Evolutionary conservation across 2,113 vertebrate genomes (phyloP).

Genomic region (Neotoma lepida): DNA sequence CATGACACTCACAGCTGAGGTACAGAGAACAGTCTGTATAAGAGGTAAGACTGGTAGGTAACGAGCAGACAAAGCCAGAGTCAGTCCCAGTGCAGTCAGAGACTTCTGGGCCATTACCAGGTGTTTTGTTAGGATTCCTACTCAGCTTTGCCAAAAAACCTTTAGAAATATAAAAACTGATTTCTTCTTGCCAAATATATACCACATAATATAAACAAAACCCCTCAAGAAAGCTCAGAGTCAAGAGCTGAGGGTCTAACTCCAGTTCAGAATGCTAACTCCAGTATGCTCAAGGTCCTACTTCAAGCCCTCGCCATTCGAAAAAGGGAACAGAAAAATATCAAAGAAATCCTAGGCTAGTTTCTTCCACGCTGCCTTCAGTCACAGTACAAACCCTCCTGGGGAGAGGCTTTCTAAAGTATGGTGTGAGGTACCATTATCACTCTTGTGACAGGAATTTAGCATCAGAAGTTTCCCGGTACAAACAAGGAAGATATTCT

Average conservation of each 20-base stretch:
- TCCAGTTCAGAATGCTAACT: neutral
- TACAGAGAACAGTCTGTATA: neutral
- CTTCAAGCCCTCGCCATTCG: neutral
- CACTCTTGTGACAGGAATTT: neutral
- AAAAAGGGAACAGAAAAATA: neutral
- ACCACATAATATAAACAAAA: neutral
- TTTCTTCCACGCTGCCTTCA: neutral
- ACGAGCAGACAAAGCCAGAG: neutral
- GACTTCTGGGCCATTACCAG: neutral
- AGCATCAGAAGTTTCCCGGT: slow-evolving; percentile 17
- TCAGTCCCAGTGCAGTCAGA: neutral
- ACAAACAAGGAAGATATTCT: slow-evolving; percentile 42
- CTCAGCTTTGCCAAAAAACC: slow-evolving; percentile 13
- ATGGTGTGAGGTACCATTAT: neutral
- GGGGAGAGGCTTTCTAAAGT: neutral
- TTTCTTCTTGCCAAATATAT: slow-evolving; percentile 2
- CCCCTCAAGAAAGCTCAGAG: neutral
- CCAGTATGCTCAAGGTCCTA: neutral
- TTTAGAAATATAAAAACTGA: neutral
- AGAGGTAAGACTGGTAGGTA: neutral
- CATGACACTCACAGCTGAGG: neutral
- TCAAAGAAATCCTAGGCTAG: neutral
- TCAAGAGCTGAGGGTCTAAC: neutral
- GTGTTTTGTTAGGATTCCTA: neutral
- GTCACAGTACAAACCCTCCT: accelerated